Conservation (phyloP, 2,888 invertebrate species). For the Drosophila percnosoma region DNA sequence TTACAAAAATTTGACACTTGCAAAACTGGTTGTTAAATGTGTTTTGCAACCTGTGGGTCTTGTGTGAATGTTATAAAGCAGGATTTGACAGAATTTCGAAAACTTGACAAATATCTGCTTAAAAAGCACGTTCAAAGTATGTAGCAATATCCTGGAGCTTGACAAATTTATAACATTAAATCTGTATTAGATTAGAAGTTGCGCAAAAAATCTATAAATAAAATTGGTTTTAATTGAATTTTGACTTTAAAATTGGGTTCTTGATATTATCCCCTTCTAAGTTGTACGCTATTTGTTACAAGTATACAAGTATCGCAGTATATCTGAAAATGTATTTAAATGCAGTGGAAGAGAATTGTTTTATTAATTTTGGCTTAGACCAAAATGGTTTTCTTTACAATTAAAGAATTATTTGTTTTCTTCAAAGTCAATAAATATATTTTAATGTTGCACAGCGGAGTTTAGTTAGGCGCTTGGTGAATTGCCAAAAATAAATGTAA, state of each 20-base stretch:
- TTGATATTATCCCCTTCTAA: background rate
- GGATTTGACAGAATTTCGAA: constrained; percentile 46
- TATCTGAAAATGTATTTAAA: background rate
- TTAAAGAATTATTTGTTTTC: background rate
- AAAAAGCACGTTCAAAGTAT: constrained; percentile 34
- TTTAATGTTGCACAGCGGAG: background rate
- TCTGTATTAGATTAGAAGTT: constrained; percentile 8
- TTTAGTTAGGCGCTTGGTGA: background rate
- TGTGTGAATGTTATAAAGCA: constrained; percentile 43
- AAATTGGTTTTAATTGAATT: background rate
- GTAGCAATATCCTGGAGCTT: constrained; percentile 17
- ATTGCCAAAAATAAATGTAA: background rate
- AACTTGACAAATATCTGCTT: constrained; percentile 28
- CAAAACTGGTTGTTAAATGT: constrained; percentile 52
- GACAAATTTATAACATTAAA: background rate
- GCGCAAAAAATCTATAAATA: background rate
- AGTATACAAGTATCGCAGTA: background rate
- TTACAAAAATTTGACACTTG: constrained; percentile 49
- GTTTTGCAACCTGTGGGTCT: constrained; percentile 37
- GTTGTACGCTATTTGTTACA: background rate
- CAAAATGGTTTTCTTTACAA: background rate
- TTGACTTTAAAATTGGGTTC: background rate
- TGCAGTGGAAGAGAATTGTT: background rate
- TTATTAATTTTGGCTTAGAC: background rate
- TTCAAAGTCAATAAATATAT: background rate